A percentile compares a stretch with the other conserved stretches of the same genome.
Evolutionary conservation across 37 sponge, comb jelly and placozoan species (phyloP).

Genomic region (Hexactinellida sp.): DNA sequence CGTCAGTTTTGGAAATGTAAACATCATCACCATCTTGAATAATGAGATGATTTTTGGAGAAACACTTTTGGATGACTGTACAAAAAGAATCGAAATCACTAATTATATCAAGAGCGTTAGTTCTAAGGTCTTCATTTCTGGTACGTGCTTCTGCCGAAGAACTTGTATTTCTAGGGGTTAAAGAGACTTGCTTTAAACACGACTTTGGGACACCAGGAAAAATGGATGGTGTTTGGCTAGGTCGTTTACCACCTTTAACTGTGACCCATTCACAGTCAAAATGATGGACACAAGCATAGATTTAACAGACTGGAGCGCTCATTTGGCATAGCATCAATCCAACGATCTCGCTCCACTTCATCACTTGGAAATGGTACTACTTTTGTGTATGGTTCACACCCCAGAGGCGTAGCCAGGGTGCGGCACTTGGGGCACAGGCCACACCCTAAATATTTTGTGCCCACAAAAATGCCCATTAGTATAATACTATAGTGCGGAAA

Average conservation of each 20-base stretch:
- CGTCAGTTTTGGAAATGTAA: background rate
- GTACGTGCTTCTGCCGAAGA: background rate
- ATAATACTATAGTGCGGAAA: too few relatives aligned
- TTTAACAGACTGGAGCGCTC: background rate
- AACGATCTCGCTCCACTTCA: too few relatives aligned
- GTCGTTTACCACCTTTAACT: background rate
- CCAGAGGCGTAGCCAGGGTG: too few relatives aligned
- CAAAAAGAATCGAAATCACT: background rate
- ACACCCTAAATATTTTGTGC: background rate
- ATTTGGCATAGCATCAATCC: too few relatives aligned
- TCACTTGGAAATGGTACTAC: too few relatives aligned
- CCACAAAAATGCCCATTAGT: too few relatives aligned
- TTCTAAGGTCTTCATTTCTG: too few relatives aligned
- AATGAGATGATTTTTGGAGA: background rate
- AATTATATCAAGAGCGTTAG: too few relatives aligned
- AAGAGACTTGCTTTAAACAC: too few relatives aligned
- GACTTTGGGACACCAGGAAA: background rate
- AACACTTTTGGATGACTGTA: background rate
- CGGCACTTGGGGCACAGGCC: too few relatives aligned
- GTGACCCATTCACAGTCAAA: background rate
- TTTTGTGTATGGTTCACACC: background rate
- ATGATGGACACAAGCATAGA: too few relatives aligned
- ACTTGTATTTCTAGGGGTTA: too few relatives aligned
- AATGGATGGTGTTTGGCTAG: background rate
- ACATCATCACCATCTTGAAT: background rate